Evolutionary conservation across 2,113 vertebrate genomes (phyloP), one percentile per base, ranked within the genome.

Genomic region (Malaclemys terrapin): DNA sequence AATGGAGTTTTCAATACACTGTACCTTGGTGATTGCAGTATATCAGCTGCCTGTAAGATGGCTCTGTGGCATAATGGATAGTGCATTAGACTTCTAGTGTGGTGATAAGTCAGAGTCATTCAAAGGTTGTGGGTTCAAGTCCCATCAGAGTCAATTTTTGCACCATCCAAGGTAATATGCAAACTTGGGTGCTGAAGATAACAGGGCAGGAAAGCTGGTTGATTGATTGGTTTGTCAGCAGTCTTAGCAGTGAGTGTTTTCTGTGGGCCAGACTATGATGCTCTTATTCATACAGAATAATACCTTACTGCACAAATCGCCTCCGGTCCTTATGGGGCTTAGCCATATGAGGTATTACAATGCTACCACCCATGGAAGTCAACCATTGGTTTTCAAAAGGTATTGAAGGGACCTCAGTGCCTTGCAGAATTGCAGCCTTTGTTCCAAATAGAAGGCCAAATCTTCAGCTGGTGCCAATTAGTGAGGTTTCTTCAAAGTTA

Each of bases 31-130:
- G 10, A 78, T 45, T 45, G 38, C 72, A 8, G 38, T 45, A 78
- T 47, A 47, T 7, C 3, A 16, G 42, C 4, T 45, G 4, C 5
- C 2, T 45, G 12, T 42, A 76, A 27, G 22, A 27, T 3, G 53
- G 53, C 53, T 57, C 25, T 57, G 9, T 57, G 56, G 25, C 25
- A 57, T 25, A 57, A 57, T 57, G 56, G 56, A 11, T 57, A 25
- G 56, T 27, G 25, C 57, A 29, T 62, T 14, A 12, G 57, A 13
- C 27, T 62, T 62, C 27, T 62, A 62, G 57, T 3, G 5, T 31
- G 5, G 5, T 14, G 12, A 11, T 3, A n/a, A 2, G 17, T 38
- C 8, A n/a, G 19, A 38, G 4, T 17, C 17, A 69, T n/a, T 20
- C 35, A n/a, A 80, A 80, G 31, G 49, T 3, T 47, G 49, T 76